Conservation (phyloP, 2,888 invertebrate genomes). For the Encarsia formosa region DNA sequence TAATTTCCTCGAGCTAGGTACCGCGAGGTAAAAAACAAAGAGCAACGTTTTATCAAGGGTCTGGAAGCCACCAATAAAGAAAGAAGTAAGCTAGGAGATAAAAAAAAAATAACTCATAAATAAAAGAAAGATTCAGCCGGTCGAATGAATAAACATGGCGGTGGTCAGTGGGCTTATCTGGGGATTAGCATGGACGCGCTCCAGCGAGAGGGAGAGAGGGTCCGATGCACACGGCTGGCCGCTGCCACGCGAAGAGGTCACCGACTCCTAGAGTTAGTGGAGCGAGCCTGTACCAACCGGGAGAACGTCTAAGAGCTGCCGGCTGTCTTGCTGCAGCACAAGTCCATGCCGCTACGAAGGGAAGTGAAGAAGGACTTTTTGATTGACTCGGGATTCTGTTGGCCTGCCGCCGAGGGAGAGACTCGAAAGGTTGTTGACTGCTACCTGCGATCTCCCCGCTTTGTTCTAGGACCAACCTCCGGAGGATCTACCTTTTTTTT, state of each 20-base stretch:
- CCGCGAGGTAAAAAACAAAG: not conserved
- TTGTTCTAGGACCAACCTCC: no score
- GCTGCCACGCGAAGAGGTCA: constrained; percentile 40
- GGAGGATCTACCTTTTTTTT: no score
- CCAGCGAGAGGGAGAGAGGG: not conserved
- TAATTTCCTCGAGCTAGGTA: constrained; percentile 22
- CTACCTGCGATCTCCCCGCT: no score
- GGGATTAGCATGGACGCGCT: not conserved
- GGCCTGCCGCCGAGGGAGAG: constrained; percentile 6
- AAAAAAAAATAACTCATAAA: not conserved
- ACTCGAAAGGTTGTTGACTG: constrained; percentile 27
- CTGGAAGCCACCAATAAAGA: not conserved
- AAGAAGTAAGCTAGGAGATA: not conserved
- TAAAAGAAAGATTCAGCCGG: not conserved
- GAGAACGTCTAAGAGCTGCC: not conserved
- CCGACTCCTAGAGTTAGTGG: constrained; percentile 50
- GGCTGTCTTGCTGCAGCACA: not conserved
- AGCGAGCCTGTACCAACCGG: constrained; percentile 41
- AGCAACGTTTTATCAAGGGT: not conserved
- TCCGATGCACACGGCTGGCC: constrained; percentile 49
- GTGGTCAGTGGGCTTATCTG: constrained; percentile 27
- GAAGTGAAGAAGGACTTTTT: constrained; percentile 23
- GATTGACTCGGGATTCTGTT: constrained; percentile 15
- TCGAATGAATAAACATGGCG: constrained; percentile 27
- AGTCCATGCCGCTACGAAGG: not conserved